Evolutionary conservation across 2,888 invertebrate species (phyloP).

Genomic region (Diadegma fenestrale): DNA sequence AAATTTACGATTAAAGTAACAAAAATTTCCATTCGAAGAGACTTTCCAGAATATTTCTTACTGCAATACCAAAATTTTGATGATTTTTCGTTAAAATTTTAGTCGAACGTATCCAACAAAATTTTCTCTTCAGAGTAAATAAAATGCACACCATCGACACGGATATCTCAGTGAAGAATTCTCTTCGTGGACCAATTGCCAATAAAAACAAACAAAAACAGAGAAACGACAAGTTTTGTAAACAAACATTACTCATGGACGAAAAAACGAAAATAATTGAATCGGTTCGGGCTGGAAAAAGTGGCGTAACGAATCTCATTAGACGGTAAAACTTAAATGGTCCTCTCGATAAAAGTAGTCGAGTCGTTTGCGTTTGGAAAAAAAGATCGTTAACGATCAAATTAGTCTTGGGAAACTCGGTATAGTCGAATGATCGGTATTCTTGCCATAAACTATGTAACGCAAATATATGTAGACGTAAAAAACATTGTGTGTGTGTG

Average conservation of each 20-base stretch:
- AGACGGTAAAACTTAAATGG: not conserved
- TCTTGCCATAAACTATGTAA: constrained; percentile 28
- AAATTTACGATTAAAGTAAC: too few relatives aligned
- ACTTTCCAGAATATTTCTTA: too few relatives aligned
- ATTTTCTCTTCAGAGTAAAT: too few relatives aligned
- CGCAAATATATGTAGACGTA: not conserved
- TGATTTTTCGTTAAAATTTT: too few relatives aligned
- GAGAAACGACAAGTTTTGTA: not conserved
- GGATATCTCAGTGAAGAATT: too few relatives aligned
- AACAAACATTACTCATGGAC: not conserved
- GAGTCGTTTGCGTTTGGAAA: not conserved
- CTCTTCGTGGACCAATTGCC: not conserved
- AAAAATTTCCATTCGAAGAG: too few relatives aligned
- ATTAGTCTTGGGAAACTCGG: constrained; percentile 41
- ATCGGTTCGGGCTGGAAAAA: not conserved
- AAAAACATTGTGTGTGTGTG: not conserved
- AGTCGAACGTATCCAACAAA: too few relatives aligned
- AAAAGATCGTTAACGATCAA: constrained; percentile 35
- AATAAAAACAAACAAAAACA: not conserved
- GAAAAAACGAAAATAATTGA: not conserved
- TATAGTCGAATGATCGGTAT: constrained; percentile 49
- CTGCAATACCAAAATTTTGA: too few relatives aligned
- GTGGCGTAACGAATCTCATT: not conserved
- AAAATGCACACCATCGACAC: too few relatives aligned
- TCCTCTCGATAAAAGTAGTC: constrained; percentile 10